These are phyloP conservation scores for human (Homo sapiens) DNA, from an alignment of 2,113 vertebrate genomes.

Conservation along the genomic window DNA sequence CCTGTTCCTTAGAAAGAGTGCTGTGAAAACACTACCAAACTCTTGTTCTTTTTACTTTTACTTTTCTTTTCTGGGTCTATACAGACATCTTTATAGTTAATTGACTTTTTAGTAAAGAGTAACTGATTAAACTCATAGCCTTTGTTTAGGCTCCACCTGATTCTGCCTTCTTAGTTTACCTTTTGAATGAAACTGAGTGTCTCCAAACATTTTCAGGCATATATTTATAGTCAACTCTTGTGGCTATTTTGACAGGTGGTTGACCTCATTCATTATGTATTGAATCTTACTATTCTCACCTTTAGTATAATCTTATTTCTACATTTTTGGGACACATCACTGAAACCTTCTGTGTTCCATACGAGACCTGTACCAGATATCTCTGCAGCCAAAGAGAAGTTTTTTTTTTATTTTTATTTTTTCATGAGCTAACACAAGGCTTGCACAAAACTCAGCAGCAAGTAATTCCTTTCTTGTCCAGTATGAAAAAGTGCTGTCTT, in stretches of 20 bases:
- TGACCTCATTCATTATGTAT: constrained; percentile 6
- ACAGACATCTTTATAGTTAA: background rate
- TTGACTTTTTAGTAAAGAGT: background rate
- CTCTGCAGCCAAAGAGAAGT: background rate
- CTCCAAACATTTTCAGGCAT: background rate
- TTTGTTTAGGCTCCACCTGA: background rate
- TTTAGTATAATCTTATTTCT: background rate
- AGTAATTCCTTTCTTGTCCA: background rate
- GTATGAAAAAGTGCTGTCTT: background rate
- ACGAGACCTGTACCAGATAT: background rate
- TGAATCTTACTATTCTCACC: background rate
- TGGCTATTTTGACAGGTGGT: background rate
- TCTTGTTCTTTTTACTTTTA: background rate
- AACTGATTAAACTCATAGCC: background rate
- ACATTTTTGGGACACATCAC: background rate
- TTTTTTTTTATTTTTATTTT: background rate
- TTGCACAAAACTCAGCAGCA: background rate
- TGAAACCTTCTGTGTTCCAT: background rate
- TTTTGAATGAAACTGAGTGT: background rate
- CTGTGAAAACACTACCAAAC: background rate
- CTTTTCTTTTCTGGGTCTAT: background rate
- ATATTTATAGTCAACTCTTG: background rate
- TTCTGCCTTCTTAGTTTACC: background rate
- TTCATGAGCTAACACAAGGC: background rate
- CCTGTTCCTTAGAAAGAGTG: background rate